Evolutionary conservation across 1,140 invertebrate genomes (phyloP).

Genomic region (Portunus trituberculatus): DNA sequence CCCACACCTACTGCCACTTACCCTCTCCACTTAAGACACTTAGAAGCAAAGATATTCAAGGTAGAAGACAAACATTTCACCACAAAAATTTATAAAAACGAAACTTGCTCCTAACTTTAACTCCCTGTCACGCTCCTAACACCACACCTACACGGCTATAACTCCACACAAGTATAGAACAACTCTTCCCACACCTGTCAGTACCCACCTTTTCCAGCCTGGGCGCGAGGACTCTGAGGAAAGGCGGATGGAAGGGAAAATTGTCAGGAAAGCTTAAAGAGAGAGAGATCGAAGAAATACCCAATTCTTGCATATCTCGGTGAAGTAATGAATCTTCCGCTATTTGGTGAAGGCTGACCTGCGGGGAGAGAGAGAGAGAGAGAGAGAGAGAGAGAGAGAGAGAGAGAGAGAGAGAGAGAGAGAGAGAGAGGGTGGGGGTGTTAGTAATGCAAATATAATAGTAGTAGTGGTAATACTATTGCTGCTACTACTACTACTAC

Average conservation of each 20-base stretch:
- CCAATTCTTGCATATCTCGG: conserved; percentile 89
- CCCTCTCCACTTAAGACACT: conserved; percentile 85
- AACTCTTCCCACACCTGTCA: background rate
- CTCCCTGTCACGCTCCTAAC: too few species aligned
- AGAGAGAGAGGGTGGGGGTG: background rate
- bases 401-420: background rate
- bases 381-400: background rate
- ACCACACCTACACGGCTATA: background rate
- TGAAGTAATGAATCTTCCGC: conserved; percentile 79
- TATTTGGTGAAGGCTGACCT: conserved; percentile 70
- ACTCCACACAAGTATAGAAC: background rate
- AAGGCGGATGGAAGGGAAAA: conserved; percentile 96
- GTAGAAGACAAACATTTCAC: too few species aligned
- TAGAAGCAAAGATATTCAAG: too few species aligned
- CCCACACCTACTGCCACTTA: background rate
- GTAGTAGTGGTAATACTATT: background rate
- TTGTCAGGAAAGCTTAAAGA: conserved; percentile 93
- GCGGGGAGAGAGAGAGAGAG: background rate
- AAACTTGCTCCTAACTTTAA: too few species aligned
- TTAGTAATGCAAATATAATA: background rate
- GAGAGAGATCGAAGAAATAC: conserved; percentile 88
- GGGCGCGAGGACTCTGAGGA: conserved; percentile 95
- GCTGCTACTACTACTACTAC: background rate
- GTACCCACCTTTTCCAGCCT: conserved; percentile 88
- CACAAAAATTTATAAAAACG: too few species aligned